phyloP scores from a whole-genome alignment of 1,140 invertebrate genomes.

The Mylabris phalerata region DNA sequence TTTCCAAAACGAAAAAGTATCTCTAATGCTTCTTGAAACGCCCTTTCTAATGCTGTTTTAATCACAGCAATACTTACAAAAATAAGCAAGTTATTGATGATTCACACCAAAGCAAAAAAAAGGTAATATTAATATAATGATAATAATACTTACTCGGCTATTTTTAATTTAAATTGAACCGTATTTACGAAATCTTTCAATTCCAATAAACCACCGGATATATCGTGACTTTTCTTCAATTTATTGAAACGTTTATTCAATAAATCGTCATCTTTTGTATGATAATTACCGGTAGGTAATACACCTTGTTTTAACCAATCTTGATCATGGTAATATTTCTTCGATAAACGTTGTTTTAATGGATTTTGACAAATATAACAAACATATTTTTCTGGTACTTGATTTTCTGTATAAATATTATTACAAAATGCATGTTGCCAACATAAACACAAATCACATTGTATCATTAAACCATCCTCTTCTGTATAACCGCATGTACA shows the following conservation, averaged over 20 bases:
- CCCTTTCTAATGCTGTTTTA: no score
- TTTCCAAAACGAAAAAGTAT: no score
- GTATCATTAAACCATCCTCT: conserved; percentile 91
- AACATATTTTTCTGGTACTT: conserved; percentile 86
- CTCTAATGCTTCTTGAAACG: no score
- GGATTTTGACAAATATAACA: conserved; percentile 83
- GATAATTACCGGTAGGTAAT: conserved; percentile 51
- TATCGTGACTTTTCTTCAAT: conserved; percentile 62
- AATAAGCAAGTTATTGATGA: background rate
- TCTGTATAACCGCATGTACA: conserved; percentile 56
- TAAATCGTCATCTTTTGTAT: conserved; percentile 42
- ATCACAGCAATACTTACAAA: conserved; percentile 2
- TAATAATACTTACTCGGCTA: conserved; percentile 58
- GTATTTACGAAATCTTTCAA: conserved; percentile 63
- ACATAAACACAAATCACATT: conserved; percentile 89
- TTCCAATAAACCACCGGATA: conserved; percentile 62
- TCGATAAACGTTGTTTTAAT: conserved; percentile 58
- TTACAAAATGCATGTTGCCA: conserved; percentile 92
- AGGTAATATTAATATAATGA: no score
- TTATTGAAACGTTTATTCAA: conserved; percentile 41
- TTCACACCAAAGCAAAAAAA: background rate
- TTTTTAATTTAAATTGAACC: conserved; percentile 66
- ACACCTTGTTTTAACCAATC: conserved; percentile 81
- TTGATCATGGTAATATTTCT: conserved; percentile 74
- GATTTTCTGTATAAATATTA: conserved; percentile 67